These are phyloP conservation scores for Elegia similella DNA, from an alignment of 2,888 invertebrate genomes.

Conservation along the genomic window DNA sequence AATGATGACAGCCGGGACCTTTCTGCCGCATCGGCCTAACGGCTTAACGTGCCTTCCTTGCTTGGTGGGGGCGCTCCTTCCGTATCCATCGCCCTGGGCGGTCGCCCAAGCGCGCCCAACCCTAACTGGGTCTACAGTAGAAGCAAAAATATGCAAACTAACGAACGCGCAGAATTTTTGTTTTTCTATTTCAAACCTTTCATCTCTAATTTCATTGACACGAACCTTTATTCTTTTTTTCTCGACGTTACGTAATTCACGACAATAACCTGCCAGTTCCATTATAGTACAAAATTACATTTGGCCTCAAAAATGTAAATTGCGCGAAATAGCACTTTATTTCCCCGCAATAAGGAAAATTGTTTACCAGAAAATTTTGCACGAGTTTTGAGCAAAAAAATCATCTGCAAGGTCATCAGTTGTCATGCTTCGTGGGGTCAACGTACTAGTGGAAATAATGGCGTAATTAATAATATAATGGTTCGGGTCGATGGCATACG, in stretches of 20 bases:
- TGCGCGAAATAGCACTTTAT: slow-evolving; percentile 24
- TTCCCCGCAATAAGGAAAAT: slow-evolving; percentile 19
- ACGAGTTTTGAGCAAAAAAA: slow-evolving; percentile 17
- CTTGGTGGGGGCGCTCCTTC: no score
- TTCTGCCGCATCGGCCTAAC: no score
- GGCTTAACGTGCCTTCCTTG: no score
- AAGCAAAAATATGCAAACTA: background rate
- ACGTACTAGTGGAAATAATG: slow-evolving; percentile 46
- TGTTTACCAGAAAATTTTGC: slow-evolving; percentile 17
- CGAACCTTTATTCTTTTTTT: slow-evolving; percentile 16
- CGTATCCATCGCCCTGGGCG: no score
- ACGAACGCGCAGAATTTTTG: background rate
- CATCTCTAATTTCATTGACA: background rate
- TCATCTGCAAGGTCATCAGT: slow-evolving; percentile 50
- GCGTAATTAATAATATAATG: slow-evolving; percentile 51
- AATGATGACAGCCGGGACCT: no score
- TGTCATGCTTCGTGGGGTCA: slow-evolving; percentile 37
- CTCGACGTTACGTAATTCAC: slow-evolving; percentile 19
- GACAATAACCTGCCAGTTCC: slow-evolving; percentile 25
- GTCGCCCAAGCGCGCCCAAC: no score
- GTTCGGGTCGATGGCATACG: slow-evolving; percentile 28
- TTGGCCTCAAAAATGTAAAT: slow-evolving; percentile 20
- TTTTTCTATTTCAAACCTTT: background rate
- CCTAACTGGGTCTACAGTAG: no score
- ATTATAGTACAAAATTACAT: slow-evolving; percentile 24